A percentile compares a stretch with the other conserved stretches of the same genome.
Conservation (phyloP, 2,888 invertebrate genomes). For the Leptinotarsa peninsularis region DNA sequence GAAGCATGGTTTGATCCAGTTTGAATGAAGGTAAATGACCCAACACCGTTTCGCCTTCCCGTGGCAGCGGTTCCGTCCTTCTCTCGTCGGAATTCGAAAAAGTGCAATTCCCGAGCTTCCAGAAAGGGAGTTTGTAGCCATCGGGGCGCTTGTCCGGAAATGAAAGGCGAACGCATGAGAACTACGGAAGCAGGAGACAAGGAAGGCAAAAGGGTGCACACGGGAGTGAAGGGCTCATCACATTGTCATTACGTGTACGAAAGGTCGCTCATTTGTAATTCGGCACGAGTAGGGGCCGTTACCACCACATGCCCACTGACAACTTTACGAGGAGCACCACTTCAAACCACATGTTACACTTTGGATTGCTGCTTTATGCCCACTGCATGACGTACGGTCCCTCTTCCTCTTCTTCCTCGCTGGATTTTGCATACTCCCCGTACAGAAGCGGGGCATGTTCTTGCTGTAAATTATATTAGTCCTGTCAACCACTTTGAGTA, state of each 20-base stretch:
- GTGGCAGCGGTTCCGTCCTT: not conserved
- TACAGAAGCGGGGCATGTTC: conserved; percentile 36
- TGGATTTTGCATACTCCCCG: conserved; percentile 53
- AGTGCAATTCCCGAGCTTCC: not conserved
- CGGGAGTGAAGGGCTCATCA: conserved; percentile 57
- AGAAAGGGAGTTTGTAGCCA: conserved; percentile 5
- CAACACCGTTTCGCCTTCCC: not conserved
- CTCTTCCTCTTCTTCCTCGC: conserved; percentile 46
- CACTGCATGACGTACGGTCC: conserved; percentile 64
- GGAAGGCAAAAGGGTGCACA: conserved; percentile 11
- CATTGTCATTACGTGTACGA: conserved; percentile 62
- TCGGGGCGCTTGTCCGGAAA: conserved; percentile 16
- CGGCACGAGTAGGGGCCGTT: conserved; percentile 64
- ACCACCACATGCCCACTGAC: conserved; percentile 67
- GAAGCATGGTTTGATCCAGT: not conserved
- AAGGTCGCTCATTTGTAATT: conserved; percentile 62
- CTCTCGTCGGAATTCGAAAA: conserved; percentile 1
- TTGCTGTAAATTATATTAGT: conserved; percentile 36
- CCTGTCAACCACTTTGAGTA: not conserved
- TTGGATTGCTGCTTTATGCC: conserved; percentile 66
- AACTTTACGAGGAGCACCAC: conserved; percentile 68
- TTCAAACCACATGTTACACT: conserved; percentile 68
- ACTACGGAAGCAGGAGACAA: conserved; percentile 18
- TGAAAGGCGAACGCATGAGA: conserved; percentile 10
- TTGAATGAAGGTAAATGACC: not conserved